Base-by-base conservation (phyloP, 2,113 vertebrate genomes). In the Lichenostomus cassidix region DNA sequence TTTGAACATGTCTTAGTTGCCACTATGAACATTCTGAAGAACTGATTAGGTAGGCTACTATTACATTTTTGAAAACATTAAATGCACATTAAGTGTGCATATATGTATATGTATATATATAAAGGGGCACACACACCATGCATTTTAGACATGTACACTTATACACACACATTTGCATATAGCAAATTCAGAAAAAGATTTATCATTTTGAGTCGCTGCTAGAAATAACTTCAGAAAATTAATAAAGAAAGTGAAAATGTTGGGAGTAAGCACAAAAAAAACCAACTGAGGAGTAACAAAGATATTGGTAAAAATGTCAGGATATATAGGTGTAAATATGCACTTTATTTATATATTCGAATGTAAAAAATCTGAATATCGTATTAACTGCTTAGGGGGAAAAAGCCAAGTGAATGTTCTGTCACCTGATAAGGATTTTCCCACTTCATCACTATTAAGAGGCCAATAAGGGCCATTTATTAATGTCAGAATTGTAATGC, bases 61-160 rank as follows among this genome's bases (percentile, higher is more conserved):
- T 31, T 69, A 23, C 7, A 44, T 56, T 60, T 87, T 7, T 60
- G n/a, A 16, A 17, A 78, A 41, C 3, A 59, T 31, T 28, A 76
- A 16, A 17, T 52, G 15, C 7, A 60, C 6, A 22, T 49, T 33
- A 63, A 35, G 3, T n/a, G 5, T 31, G 23, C 4, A 58, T 50
- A 46, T 1, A 2, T 7, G 11, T 18, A 58, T 6, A 17, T 56
- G 4, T 28, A 67, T n/a, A 21, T 59, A 20, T 31, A 29, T 67
- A 39, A 91, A 80, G 29, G 23, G 13, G 6, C 15, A 89, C 4
- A 25, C 3, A 63, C 9, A 23, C 7, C 5, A 39, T 16, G 7
- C 5, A 49, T 20, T 5, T 3, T 29, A 27, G 53, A 19, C 3
- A 39, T 0, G 0, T 20, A 24, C 22, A 49, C 4, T 44, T 49